Percentiles rank a stretch among this genome's conserved stretches.
Conservation (phyloP, 2,797 vertebrate genomes). For the Bryconaethiops microstoma region DNA sequence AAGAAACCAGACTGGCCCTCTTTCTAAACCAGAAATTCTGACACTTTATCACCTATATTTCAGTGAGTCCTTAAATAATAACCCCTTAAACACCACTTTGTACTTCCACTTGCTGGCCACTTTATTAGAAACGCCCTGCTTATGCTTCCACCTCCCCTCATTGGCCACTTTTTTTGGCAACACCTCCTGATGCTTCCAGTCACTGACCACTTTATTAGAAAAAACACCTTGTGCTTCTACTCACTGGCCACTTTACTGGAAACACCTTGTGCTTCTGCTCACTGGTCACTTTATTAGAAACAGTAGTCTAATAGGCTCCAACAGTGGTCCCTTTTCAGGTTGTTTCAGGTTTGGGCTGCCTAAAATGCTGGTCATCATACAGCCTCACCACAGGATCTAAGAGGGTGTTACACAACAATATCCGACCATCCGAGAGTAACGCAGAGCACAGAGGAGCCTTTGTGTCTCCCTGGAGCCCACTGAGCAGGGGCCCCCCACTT, state of each 20-base stretch:
- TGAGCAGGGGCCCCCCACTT: conserved; percentile 35
- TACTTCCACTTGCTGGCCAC: background rate
- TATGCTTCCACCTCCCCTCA: background rate
- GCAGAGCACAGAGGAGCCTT: conserved; percentile 50
- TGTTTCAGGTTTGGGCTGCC: no score
- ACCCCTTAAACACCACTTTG: background rate
- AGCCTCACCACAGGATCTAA: background rate
- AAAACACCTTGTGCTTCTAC: no score
- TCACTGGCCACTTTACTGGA: no score
- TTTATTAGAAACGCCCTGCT: background rate
- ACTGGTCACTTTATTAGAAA: no score
- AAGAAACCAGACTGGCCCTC: background rate
- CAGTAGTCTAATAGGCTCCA: no score
- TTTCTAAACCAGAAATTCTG: background rate
- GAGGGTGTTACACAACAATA: conserved; percentile 43
- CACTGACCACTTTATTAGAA: no score
- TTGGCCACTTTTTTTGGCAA: background rate
- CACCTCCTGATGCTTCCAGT: background rate
- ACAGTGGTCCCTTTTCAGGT: no score
- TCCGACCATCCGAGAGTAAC: conserved; percentile 44
- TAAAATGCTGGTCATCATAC: background rate
- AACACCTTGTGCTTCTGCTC: no score
- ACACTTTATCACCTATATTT: background rate
- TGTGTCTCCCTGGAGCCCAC: conserved; percentile 38
- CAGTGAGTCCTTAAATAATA: background rate